These are phyloP conservation scores for Phocides pigmalion DNA, from an alignment of 1,140 invertebrate genomes.

Conservation along the genomic window DNA sequence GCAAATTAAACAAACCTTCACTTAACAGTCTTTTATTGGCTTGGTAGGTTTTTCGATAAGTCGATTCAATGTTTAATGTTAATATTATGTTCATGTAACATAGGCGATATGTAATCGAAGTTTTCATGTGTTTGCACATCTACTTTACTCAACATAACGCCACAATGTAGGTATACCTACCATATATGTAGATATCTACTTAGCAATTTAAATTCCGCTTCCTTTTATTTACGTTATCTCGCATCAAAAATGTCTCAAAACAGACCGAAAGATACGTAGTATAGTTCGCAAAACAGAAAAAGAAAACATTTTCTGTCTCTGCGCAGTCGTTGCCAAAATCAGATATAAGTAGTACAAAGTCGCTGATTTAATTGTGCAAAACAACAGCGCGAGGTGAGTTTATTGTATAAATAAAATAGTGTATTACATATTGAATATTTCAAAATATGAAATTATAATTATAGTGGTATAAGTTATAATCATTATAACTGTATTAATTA, in stretches of 20 bases:
- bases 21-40: no score
- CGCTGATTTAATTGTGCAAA: conserved; percentile 11
- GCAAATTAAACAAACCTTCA: no score
- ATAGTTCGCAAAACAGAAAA: conserved; percentile 1
- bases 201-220: neutral
- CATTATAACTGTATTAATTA: conserved; percentile 23
- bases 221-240: neutral
- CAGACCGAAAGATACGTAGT: neutral
- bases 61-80: no score
- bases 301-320: neutral
- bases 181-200: no score
- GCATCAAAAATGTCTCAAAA: neutral
- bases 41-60: no score
- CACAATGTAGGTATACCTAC: no score
- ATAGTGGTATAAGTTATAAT: neutral
- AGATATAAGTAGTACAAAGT: conserved; percentile 18
- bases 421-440: no score
- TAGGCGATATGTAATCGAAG: no score
- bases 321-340: conserved; percentile 27
- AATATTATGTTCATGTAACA: no score
- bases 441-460: neutral
- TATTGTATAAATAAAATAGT: conserved; percentile 3
- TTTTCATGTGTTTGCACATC: no score
- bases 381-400: conserved; percentile 16
- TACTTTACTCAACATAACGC: no score